Conservation (phyloP, 2,888 invertebrate genomes). For the Tiliacea aurago region DNA sequence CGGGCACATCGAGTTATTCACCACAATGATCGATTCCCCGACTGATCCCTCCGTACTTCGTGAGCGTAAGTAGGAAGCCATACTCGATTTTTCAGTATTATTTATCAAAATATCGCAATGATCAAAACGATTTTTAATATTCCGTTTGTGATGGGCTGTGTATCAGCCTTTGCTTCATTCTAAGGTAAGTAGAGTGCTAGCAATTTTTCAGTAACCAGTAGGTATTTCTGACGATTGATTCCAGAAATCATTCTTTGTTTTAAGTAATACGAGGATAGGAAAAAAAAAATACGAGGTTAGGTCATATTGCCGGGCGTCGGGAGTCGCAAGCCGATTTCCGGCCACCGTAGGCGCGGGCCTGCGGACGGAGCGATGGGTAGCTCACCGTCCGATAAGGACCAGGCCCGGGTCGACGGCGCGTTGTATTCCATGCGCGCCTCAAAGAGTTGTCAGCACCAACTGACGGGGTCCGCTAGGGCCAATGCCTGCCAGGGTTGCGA, state of each 20-base stretch:
- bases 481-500: too few relatives aligned
- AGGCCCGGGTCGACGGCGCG: too few relatives aligned
- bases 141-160: not conserved
- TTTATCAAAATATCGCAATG: slow-evolving; percentile 23
- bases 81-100: not conserved
- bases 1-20: slow-evolving; percentile 36
- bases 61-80: not conserved
- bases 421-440: too few relatives aligned
- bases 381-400: too few relatives aligned
- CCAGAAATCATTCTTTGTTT: not conserved
- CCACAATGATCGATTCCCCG: slow-evolving; percentile 39
- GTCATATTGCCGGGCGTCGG: too few relatives aligned
- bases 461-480: too few relatives aligned
- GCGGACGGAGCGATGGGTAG: too few relatives aligned
- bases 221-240: not conserved
- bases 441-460: too few relatives aligned
- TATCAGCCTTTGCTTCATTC: not conserved
- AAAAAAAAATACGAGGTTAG: too few relatives aligned
- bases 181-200: not conserved
- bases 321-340: too few relatives aligned
- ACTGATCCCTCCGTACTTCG: slow-evolving; percentile 19
- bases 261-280: too few relatives aligned
- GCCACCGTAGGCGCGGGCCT: too few relatives aligned
- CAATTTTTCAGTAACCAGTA: not conserved
- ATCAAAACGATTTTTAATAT: not conserved